These are phyloP conservation scores for Andrena hattorfiana DNA, from an alignment of 2,888 invertebrate species.

Conservation along the genomic window DNA sequence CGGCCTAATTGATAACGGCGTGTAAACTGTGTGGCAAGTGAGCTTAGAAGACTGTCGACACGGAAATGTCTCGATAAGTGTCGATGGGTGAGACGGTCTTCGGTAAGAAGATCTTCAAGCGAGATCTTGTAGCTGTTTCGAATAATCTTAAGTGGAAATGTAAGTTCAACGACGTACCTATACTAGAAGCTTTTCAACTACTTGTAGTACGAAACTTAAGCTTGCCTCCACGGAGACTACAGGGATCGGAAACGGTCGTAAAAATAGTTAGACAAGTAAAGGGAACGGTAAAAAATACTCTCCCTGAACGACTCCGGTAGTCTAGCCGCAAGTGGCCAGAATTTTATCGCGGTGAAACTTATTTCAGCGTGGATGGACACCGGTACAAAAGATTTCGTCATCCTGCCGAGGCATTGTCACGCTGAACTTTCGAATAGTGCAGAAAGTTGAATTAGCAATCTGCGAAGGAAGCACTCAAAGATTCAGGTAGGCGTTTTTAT, in stretches of 20 bases:
- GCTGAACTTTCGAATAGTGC: too few species aligned
- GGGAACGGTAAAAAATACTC: background rate
- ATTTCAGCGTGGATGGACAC: background rate
- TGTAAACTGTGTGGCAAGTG: background rate
- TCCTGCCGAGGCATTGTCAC: background rate
- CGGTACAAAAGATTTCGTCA: background rate
- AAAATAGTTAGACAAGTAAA: background rate
- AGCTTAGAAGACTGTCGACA: background rate
- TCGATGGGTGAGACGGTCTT: background rate
- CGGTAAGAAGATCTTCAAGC: too few species aligned
- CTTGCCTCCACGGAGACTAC: background rate
- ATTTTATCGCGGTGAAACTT: background rate
- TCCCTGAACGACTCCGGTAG: background rate
- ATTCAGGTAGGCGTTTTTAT: too few species aligned
- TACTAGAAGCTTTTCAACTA: too few species aligned
- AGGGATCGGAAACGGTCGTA: background rate
- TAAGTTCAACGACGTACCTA: too few species aligned
- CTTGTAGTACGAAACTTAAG: too few species aligned
- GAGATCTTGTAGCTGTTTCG: background rate
- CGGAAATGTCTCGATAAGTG: background rate
- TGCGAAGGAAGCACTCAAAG: too few species aligned
- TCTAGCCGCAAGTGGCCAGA: background rate
- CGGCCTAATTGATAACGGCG: conserved; percentile 21
- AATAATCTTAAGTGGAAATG: background rate
- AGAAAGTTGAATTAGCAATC: too few species aligned